These are phyloP conservation scores for Leptopilina drosophilae DNA, from an alignment of 2,888 invertebrate genomes.

Conservation along the genomic window DNA sequence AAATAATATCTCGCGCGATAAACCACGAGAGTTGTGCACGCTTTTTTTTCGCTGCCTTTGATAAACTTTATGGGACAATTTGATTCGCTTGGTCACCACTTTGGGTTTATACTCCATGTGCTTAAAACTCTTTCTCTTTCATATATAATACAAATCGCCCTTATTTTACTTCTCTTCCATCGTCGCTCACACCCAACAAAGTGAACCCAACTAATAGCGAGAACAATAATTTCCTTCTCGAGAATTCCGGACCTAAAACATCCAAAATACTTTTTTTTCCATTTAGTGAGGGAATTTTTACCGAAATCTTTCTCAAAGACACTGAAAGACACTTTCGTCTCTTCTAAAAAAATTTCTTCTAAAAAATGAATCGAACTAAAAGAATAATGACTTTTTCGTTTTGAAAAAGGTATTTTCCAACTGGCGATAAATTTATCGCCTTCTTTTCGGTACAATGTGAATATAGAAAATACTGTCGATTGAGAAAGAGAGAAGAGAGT, in stretches of 20 bases:
- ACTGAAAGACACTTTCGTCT: no score
- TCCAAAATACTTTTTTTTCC: no score
- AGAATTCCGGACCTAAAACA: neutral
- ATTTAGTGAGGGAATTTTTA: no score
- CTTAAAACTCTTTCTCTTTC: conserved; percentile 18
- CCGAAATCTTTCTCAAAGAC: no score
- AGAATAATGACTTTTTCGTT: no score
- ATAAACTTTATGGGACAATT: conserved; percentile 69
- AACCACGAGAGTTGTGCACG: conserved; percentile 50
- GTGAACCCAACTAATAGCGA: neutral
- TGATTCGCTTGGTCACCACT: conserved; percentile 57
- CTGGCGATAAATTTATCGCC: no score
- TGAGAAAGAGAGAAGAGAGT: no score
- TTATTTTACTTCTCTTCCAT: conserved; percentile 30
- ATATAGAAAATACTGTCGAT: no score
- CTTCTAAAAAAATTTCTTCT: no score
- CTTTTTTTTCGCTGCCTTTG: conserved; percentile 59
- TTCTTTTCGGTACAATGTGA: no score
- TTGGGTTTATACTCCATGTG: conserved; percentile 28
- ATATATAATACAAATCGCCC: conserved; percentile 15
- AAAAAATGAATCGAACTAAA: no score
- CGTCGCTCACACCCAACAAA: conserved; percentile 7
- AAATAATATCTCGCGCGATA: conserved; percentile 71
- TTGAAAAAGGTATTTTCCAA: no score
- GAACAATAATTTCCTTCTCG: neutral